Evolutionary conservation across 1,140 invertebrate species (phyloP).

Genomic region (Papilio glaucus): DNA sequence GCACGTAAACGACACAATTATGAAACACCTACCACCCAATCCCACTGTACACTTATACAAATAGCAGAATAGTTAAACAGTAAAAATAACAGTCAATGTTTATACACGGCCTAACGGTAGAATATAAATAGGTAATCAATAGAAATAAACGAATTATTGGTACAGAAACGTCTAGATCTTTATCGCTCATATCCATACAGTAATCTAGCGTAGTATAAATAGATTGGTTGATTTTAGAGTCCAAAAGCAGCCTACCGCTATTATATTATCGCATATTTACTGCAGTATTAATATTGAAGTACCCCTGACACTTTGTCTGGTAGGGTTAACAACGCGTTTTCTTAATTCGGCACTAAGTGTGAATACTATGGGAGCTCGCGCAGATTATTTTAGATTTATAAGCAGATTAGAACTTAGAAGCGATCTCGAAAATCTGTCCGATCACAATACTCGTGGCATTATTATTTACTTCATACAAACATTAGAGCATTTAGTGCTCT

Average conservation of each 20-base stretch:
- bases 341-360: too few relatives aligned
- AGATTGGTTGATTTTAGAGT: background rate
- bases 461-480: too few relatives aligned
- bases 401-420: too few relatives aligned
- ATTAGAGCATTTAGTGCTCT: too few relatives aligned
- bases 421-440: too few relatives aligned
- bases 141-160: background rate
- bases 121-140: slow-evolving; percentile 3
- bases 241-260: background rate
- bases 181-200: background rate
- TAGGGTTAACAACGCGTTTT: too few relatives aligned
- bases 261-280: background rate
- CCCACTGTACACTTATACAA: background rate
- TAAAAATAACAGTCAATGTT: slow-evolving; percentile 22
- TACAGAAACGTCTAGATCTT: slow-evolving; percentile 10
- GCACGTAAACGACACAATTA: slow-evolving; percentile 62
- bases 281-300: too few relatives aligned
- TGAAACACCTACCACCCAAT: slow-evolving; percentile 51
- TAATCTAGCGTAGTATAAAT: slow-evolving; percentile 1
- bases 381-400: too few relatives aligned
- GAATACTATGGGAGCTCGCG: too few relatives aligned
- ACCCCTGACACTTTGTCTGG: too few relatives aligned
- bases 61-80: slow-evolving; percentile 11
- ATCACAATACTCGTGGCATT: too few relatives aligned
- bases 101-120: slow-evolving; percentile 4